Percentiles rank a stretch among this genome's conserved stretches.
phyloP scores from a whole-genome alignment of 1,140 invertebrate species.

The Dolichoris vasculosae region DNA sequence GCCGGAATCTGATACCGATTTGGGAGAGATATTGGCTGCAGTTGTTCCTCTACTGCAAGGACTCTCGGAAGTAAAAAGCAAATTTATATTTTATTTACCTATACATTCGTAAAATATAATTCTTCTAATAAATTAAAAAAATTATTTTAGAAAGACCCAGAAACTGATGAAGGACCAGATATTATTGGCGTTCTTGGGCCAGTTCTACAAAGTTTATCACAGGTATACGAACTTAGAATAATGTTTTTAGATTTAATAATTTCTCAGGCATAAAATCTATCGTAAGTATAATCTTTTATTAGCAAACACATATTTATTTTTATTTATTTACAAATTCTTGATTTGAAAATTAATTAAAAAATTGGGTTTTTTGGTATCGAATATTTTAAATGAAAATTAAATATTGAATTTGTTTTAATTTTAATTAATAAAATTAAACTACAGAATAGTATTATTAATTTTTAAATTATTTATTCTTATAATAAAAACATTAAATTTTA shows the following conservation, averaged over 20 bases:
- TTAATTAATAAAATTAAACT: no score
- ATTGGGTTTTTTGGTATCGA: no score
- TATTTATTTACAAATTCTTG: not conserved
- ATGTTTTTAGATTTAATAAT: not conserved
- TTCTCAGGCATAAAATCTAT: not conserved
- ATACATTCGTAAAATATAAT: not conserved
- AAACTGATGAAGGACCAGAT: constrained; percentile 59
- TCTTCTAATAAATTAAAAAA: not conserved
- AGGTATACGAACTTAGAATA: constrained; percentile 25
- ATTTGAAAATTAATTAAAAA: no score
- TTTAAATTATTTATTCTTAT: no score
- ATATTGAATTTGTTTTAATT: no score
- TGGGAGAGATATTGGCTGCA: constrained; percentile 62
- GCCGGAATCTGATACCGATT: constrained; percentile 67
- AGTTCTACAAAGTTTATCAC: constrained; percentile 62
- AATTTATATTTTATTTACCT: not conserved
- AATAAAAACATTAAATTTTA: no score
- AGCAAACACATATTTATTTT: not conserved
- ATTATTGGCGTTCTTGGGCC: constrained; percentile 64
- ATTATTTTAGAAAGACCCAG: constrained; percentile 64
- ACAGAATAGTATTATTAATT: no score
- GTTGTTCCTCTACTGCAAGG: constrained; percentile 67
- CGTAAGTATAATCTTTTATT: not conserved
- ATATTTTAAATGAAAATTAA: no score
- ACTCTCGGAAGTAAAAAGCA: constrained; percentile 62